phyloP scores from a whole-genome alignment of 1,140 invertebrate species.

The Drosophila ficusphila region DNA sequence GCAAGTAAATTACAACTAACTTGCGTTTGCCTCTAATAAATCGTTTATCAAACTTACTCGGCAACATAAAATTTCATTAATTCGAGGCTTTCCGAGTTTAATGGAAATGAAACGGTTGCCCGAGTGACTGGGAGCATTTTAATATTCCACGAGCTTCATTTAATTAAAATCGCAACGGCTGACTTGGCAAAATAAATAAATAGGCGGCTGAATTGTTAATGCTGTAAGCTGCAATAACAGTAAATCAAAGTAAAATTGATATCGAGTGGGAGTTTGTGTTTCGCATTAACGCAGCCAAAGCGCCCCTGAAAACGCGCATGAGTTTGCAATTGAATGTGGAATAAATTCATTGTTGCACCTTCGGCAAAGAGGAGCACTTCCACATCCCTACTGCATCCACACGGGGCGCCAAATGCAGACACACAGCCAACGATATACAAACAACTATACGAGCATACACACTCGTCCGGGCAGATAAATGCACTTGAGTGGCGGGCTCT shows the following conservation, averaged over 20 bases:
- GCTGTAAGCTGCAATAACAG: conserved; percentile 36
- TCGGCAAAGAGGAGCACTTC: conserved; percentile 21
- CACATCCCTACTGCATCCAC: background rate
- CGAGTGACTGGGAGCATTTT: background rate
- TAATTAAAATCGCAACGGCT: conserved; percentile 31
- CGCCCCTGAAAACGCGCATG: conserved; percentile 28
- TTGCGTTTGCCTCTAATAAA: no score
- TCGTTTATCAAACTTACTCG: no score
- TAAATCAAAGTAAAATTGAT: conserved; percentile 54
- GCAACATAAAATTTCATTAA: background rate
- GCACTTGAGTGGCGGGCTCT: conserved; percentile 46
- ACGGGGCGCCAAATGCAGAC: no score
- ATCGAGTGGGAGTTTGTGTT: conserved; percentile 7
- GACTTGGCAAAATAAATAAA: conserved; percentile 33
- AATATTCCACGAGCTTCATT: conserved; percentile 6
- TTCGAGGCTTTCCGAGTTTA: background rate
- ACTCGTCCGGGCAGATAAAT: conserved; percentile 50
- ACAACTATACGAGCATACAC: no score
- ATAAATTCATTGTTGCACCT: conserved; percentile 28
- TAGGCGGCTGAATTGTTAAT: conserved; percentile 47
- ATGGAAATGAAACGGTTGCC: background rate
- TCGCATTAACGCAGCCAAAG: conserved; percentile 5
- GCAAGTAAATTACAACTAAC: no score
- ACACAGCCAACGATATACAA: no score
- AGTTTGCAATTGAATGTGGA: conserved; percentile 39